These are phyloP conservation scores for Montipora foliosa DNA, from an alignment of 64 coral and sea anemone genomes.

Conservation along the genomic window DNA sequence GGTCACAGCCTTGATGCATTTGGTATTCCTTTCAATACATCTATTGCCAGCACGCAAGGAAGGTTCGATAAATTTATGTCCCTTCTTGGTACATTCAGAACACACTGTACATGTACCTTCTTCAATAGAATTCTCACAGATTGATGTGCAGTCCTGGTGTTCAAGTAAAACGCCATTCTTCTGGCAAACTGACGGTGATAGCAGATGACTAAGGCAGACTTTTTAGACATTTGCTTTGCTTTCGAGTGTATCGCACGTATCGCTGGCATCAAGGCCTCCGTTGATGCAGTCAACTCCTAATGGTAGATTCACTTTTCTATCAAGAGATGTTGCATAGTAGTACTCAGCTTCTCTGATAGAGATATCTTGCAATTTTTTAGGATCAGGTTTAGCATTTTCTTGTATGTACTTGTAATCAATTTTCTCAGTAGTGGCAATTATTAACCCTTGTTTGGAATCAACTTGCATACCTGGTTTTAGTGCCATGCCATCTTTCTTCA, in stretches of 20 bases:
- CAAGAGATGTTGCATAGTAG: constrained; percentile 27
- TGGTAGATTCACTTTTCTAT: constrained; percentile 38
- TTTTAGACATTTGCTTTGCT: neutral
- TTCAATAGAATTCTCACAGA: neutral
- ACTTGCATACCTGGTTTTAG: constrained; percentile 43
- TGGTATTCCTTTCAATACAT: neutral
- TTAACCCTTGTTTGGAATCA: constrained; percentile 26
- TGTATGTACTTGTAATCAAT: constrained; percentile 45
- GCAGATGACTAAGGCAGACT: constrained; percentile 33
- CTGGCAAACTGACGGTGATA: neutral
- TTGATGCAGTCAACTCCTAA: constrained; percentile 37
- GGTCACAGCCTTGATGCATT: constrained; percentile 25
- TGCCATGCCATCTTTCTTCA: constrained; percentile 45
- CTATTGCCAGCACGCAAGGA: constrained; percentile 23
- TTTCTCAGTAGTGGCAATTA: constrained; percentile 36
- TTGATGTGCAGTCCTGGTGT: constrained; percentile 16
- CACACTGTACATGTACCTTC: constrained; percentile 1
- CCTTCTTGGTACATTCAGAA: constrained; percentile 4
- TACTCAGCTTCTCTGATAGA: constrained; percentile 47
- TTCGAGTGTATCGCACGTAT: constrained; percentile 14
- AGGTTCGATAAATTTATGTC: constrained; percentile 20
- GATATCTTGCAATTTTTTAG: constrained; percentile 25
- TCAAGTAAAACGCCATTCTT: constrained; percentile 45
- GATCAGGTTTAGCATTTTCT: constrained; percentile 31
- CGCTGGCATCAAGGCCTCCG: neutral